Percentiles rank a stretch among this genome's conserved stretches.
phyloP scores from a whole-genome alignment of 2,888 invertebrate genomes.

The Eristalinus aeneus region DNA sequence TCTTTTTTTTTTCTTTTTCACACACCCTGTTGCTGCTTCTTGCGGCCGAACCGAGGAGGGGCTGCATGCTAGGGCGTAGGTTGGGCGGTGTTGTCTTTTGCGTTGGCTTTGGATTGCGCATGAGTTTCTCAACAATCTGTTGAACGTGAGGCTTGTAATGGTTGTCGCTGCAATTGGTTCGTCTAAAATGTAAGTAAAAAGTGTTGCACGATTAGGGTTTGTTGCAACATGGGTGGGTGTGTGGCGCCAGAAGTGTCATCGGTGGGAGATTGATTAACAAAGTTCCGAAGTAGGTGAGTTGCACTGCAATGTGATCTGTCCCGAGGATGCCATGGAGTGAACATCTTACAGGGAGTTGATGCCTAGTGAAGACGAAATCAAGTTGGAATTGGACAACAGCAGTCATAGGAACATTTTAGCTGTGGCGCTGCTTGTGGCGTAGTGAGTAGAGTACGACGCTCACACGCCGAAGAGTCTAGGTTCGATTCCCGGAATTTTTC shows the following conservation, averaged over 20 bases:
- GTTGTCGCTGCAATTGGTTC: background rate
- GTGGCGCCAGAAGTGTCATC: background rate
- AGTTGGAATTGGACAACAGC: too few species aligned
- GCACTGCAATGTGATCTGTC: background rate
- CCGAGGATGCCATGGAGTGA: too few species aligned
- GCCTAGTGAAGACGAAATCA: background rate
- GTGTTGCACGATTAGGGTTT: background rate
- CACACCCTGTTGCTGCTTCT: background rate
- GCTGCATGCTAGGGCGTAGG: background rate
- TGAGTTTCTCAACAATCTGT: background rate
- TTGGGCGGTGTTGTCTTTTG: background rate
- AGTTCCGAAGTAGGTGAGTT: background rate
- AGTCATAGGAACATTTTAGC: too few species aligned
- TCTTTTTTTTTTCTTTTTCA: background rate
- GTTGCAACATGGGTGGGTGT: background rate
- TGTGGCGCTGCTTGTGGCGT: too few species aligned
- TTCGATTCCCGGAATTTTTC: too few species aligned
- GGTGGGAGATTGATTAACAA: background rate
- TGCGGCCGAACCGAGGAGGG: background rate
- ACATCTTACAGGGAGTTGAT: background rate
- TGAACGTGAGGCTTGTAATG: background rate
- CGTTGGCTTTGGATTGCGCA: background rate
- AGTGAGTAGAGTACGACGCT: too few species aligned
- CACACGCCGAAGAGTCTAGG: too few species aligned
- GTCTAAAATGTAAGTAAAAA: background rate